A percentile compares a stretch with the other conserved stretches of the same genome.
Conservation (phyloP, 2,888 invertebrate genomes). For the Dolichopus griseipennis region DNA sequence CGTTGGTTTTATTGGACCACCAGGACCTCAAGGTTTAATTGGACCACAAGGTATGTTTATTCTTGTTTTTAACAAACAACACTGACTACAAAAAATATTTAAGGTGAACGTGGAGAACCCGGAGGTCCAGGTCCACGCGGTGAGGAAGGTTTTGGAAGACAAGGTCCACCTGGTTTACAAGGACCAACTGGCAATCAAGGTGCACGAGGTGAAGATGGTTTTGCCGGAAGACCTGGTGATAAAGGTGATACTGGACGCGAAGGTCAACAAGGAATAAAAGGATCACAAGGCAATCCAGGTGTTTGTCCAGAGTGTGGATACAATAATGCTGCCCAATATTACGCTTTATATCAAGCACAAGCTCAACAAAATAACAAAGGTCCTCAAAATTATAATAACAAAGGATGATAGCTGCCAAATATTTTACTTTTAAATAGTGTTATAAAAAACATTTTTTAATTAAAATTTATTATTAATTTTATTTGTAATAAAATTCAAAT, state of each 20-base stretch:
- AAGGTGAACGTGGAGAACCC: constrained; percentile 55
- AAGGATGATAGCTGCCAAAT: constrained; percentile 20
- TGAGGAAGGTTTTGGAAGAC: constrained; percentile 58
- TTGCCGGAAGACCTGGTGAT: constrained; percentile 64
- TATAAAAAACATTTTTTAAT: too few species aligned
- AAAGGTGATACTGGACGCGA: constrained; percentile 65
- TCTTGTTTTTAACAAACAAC: not conserved
- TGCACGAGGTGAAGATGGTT: constrained; percentile 56
- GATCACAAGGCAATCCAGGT: constrained; percentile 49
- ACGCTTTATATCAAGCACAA: constrained; percentile 29
- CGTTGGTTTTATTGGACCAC: constrained; percentile 62
- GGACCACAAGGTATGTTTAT: constrained; percentile 49
- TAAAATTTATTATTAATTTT: too few species aligned
- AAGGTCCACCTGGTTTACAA: constrained; percentile 48
- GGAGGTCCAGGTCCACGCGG: constrained; percentile 69
- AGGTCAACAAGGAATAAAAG: constrained; percentile 61
- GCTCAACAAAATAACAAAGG: constrained; percentile 28
- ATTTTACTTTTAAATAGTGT: too few species aligned
- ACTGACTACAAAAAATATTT: too few species aligned
- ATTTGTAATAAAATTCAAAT: too few species aligned
- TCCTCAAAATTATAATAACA: constrained; percentile 27
- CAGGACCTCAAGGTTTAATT: constrained; percentile 49
- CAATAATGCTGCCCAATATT: constrained; percentile 31
- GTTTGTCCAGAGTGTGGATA: constrained; percentile 33
- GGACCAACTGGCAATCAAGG: constrained; percentile 64